These are phyloP conservation scores for Crotalus horridus DNA, from an alignment of 2,113 vertebrate species.

Conservation along the genomic window DNA sequence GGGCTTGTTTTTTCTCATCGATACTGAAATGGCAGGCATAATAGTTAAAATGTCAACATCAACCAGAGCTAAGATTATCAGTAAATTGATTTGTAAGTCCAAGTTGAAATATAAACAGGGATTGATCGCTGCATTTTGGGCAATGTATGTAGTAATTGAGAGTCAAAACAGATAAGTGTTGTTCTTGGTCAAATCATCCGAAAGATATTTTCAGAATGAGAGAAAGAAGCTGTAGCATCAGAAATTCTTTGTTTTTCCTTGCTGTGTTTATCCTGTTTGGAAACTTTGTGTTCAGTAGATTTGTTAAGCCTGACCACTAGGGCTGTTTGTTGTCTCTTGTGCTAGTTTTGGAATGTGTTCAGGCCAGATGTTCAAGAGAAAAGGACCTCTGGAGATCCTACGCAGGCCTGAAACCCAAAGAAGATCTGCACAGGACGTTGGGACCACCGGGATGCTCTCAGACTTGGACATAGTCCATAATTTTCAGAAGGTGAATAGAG, in stretches of 20 bases:
- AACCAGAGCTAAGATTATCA: neutral
- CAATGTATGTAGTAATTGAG: neutral
- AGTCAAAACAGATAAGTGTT: neutral
- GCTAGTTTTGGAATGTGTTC: conserved; percentile 30
- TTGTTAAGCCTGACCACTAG: neutral
- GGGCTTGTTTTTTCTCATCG: neutral
- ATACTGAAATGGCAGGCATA: neutral
- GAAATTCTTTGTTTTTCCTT: too few relatives aligned
- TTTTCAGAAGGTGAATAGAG: neutral
- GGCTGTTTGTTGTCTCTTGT: accelerated
- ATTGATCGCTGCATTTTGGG: neutral
- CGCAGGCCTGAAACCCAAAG: neutral
- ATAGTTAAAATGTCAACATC: neutral
- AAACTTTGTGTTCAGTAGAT: accelerated
- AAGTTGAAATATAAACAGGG: neutral
- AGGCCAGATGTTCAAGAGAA: conserved; percentile 21
- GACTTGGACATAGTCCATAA: neutral
- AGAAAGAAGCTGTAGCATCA: neutral
- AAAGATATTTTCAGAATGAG: neutral
- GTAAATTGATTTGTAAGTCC: neutral
- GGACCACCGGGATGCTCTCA: neutral
- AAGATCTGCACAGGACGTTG: conserved; percentile 11
- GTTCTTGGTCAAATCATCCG: too few relatives aligned
- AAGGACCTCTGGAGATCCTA: conserved; percentile 8
- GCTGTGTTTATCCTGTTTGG: neutral